Base-by-base conservation (phyloP, 2,888 invertebrate species). In the Tenthredo amoena region DNA sequence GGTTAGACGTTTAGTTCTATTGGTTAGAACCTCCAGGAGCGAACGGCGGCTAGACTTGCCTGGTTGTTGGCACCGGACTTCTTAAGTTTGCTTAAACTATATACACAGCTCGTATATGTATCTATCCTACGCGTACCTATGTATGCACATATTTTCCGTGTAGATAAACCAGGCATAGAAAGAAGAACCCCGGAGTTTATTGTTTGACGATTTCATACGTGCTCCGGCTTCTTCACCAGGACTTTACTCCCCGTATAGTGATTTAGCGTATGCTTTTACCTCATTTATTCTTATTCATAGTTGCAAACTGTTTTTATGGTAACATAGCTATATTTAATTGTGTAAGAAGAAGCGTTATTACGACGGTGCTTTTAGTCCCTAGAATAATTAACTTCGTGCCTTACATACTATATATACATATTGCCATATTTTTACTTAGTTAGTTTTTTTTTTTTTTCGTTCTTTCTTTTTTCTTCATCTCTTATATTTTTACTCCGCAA, bases 181-280 rank as follows among this genome's bases (percentile, higher is more conserved):
- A 26, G 12, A 18, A 18, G n/a, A 15, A n/a, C n/a, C 74, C 26
- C 26, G 21, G 21, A 43, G 55, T 31, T 85, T 81, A 87, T 88
- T 89, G 87, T 89, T 88, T 86, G 87, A 87, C 87, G 87, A 86
- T 86, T 86, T 74, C 43, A 43, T 3, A 74, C 74, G 74, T 74
- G 74, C 74, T 47, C 43, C 10, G 74, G 74, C 74, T 74, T 43
- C 74, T 74, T 74, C 74, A 74, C 74, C 21, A 47, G 74, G 74
- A 43, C 55, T 74, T 43, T 43, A n/a, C 74, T 62, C 62, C 43
- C 43, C 18, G 47, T 12, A 26, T 15, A 26, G 9, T 74, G n/a
- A 74, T 40, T 74, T 21, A 43, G 12, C n/a, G 34, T 18, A 18
- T 26, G 15, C 31, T 68, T 68, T 68, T 15, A 31, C 12, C 31